phyloP scores from a whole-genome alignment of 1,140 invertebrate genomes.

The Diabrotica virgifera region DNA sequence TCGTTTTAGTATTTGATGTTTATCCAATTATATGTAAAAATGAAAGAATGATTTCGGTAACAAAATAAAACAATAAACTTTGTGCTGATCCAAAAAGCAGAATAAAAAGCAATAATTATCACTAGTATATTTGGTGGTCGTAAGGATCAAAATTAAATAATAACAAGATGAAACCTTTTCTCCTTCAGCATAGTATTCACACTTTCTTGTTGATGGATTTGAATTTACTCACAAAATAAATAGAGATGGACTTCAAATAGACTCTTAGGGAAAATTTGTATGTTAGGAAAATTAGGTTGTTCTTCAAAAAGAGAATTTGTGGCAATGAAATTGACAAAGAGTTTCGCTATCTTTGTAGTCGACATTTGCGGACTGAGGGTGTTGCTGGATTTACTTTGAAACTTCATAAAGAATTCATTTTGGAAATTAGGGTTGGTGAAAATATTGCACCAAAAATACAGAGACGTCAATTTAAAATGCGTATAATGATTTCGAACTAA shows the following conservation, averaged over 20 bases:
- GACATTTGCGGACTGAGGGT: constrained; percentile 15
- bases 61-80: no score
- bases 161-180: no score
- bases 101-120: no score
- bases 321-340: constrained; percentile 20
- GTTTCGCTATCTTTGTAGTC: constrained; percentile 13
- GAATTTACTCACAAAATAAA: not conserved
- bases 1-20: no score
- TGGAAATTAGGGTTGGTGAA: constrained; percentile 11
- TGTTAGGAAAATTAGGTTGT: constrained; percentile 16
- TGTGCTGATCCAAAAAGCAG: no score
- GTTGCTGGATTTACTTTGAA: constrained; percentile 16
- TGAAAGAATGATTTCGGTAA: no score
- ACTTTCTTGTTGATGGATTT: no score
- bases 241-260: not conserved
- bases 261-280: not conserved
- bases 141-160: no score
- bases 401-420: constrained; percentile 20
- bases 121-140: no score
- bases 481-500: no score
- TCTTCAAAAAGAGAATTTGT: constrained; percentile 15
- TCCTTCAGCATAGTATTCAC: no score
- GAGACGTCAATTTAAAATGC: not conserved
- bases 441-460: not conserved
- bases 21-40: no score